Conservation (phyloP, 2,797 vertebrate species). For the Leuciscus waleckii region DNA sequence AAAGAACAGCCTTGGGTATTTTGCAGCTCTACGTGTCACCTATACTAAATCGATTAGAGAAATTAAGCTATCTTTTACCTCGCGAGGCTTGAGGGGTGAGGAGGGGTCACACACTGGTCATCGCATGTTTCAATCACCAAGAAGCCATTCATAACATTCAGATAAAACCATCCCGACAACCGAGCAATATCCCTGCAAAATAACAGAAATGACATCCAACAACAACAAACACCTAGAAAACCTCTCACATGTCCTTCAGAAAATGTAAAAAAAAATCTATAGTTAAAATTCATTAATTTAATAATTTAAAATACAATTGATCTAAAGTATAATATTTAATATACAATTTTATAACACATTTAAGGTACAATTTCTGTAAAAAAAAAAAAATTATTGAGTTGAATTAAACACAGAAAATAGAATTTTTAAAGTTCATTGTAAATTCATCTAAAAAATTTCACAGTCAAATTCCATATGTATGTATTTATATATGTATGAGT, state of each 20-base stretch:
- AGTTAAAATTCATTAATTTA: too few relatives aligned
- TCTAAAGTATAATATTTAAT: not conserved
- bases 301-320: not conserved
- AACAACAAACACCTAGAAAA: not conserved
- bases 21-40: conserved; percentile 22
- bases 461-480: too few relatives aligned
- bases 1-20: conserved; percentile 34
- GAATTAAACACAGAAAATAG: too few relatives aligned
- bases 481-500: too few relatives aligned
- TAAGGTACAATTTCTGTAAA: not conserved
- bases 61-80: conserved; percentile 26
- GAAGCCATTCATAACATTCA: not conserved
- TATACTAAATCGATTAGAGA: conserved; percentile 35
- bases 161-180: conserved; percentile 1
- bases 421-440: too few relatives aligned
- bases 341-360: too few relatives aligned
- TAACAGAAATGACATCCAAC: not conserved
- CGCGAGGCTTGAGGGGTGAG: too few relatives aligned
- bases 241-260: not conserved
- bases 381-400: not conserved
- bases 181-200: not conserved
- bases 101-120: conserved; percentile 36
- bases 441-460: too few relatives aligned
- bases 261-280: not conserved
- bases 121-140: not conserved